Conservation (phyloP, 2,797 vertebrate genomes). For the Amblyraja radiata region DNA sequence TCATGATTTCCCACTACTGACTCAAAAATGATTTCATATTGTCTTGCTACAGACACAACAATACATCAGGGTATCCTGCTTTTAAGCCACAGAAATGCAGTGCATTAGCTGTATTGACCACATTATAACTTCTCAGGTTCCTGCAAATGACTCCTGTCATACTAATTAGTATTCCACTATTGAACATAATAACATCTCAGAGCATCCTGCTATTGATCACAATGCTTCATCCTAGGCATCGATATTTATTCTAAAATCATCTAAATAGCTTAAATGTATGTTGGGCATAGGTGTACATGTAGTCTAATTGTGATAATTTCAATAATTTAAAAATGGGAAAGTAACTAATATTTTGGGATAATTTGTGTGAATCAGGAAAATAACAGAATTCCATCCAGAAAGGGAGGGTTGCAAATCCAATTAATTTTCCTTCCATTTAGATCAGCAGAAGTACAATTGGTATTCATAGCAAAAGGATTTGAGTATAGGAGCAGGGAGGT, state of each 20-base stretch:
- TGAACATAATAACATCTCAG: neutral
- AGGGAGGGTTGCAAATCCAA: neutral
- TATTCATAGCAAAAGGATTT: no score
- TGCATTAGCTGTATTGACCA: no score
- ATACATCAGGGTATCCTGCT: no score
- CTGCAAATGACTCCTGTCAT: no score
- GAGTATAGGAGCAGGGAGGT: no score
- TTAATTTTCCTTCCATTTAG: neutral
- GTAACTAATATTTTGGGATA: neutral
- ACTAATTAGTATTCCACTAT: neutral
- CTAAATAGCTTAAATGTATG: neutral
- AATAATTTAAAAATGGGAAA: neutral
- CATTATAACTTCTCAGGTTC: neutral
- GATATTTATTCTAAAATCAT: neutral
- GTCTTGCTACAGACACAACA: no score
- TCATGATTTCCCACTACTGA: no score
- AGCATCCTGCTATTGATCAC: neutral
- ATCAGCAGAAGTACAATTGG: neutral
- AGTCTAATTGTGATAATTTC: neutral
- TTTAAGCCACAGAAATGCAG: no score
- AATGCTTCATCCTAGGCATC: neutral
- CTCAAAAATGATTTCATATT: no score
- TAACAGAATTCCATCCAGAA: neutral
- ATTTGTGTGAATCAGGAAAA: no score
- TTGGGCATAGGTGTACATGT: neutral